These are phyloP conservation scores for Babyrousa celebensis DNA, from an alignment of 2,797 vertebrate genomes.

Conservation along the genomic window DNA sequence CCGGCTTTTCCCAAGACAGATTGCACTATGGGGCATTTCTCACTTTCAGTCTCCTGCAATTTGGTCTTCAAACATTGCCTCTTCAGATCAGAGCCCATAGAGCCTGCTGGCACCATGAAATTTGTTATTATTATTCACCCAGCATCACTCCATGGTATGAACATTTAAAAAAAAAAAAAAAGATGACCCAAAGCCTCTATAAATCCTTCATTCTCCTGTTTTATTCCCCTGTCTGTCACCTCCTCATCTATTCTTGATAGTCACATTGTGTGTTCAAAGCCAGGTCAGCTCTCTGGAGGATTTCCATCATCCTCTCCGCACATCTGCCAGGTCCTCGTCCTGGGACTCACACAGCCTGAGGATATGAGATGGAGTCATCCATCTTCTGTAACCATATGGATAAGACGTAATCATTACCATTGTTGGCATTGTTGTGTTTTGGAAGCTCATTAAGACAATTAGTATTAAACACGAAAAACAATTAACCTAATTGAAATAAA, in stretches of 20 bases:
- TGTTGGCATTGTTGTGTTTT: slow-evolving; percentile 73
- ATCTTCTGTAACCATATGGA: slow-evolving; percentile 87
- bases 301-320: slow-evolving; percentile 33
- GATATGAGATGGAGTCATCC: slow-evolving; percentile 76
- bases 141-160: slow-evolving; percentile 51
- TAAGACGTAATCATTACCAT: slow-evolving; percentile 79
- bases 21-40: slow-evolving; percentile 48
- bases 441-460: slow-evolving; percentile 86
- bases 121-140: slow-evolving; percentile 77
- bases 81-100: slow-evolving; percentile 54
- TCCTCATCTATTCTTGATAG: slow-evolving; percentile 81
- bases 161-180: slow-evolving; percentile 78
- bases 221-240: slow-evolving; percentile 80
- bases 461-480: slow-evolving; percentile 87
- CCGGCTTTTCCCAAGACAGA: slow-evolving; percentile 77
- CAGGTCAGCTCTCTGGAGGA: slow-evolving; percentile 70
- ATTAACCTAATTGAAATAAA: slow-evolving; percentile 87
- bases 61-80: slow-evolving; percentile 64
- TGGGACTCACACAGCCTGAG: slow-evolving; percentile 46
- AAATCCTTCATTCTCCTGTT: slow-evolving; percentile 81
- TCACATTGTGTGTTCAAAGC: slow-evolving; percentile 81
- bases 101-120: slow-evolving; percentile 41
- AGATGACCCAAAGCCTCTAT: slow-evolving; percentile 65
- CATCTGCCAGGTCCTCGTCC: slow-evolving; percentile 54
- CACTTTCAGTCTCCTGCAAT: slow-evolving; percentile 27